These are phyloP conservation scores for Bradypus variegatus DNA, from an alignment of 2,797 vertebrate genomes.

Conservation along the genomic window DNA sequence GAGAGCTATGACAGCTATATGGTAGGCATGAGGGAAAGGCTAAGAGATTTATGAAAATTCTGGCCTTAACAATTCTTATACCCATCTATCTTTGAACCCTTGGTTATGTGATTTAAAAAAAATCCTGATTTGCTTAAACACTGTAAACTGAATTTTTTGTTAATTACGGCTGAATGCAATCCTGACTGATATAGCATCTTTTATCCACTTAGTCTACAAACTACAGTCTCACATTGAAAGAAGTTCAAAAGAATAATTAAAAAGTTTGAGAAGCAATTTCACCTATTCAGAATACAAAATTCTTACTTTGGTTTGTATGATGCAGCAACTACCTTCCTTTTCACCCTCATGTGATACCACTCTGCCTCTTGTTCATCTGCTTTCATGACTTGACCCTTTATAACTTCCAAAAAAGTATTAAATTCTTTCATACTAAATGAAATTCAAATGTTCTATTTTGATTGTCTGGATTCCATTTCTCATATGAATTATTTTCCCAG, in stretches of 20 bases:
- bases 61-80: background rate
- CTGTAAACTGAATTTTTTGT: background rate
- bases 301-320: background rate
- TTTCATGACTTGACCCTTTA: background rate
- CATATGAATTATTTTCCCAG: background rate
- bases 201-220: background rate
- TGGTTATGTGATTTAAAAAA: background rate
- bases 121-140: background rate
- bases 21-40: background rate
- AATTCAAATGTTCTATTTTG: background rate
- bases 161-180: background rate
- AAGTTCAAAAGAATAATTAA: background rate
- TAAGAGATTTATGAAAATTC: background rate
- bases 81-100: background rate
- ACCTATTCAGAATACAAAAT: background rate
- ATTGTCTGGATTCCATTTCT: background rate
- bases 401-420: background rate
- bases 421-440: background rate
- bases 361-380: background rate
- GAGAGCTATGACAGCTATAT: background rate
- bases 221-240: background rate
- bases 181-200: background rate
- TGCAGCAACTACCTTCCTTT: background rate
- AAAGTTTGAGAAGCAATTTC: background rate
- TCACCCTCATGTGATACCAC: background rate